phyloP scores from a whole-genome alignment of 2,797 vertebrate genomes.

The Antrozous pallidus region DNA sequence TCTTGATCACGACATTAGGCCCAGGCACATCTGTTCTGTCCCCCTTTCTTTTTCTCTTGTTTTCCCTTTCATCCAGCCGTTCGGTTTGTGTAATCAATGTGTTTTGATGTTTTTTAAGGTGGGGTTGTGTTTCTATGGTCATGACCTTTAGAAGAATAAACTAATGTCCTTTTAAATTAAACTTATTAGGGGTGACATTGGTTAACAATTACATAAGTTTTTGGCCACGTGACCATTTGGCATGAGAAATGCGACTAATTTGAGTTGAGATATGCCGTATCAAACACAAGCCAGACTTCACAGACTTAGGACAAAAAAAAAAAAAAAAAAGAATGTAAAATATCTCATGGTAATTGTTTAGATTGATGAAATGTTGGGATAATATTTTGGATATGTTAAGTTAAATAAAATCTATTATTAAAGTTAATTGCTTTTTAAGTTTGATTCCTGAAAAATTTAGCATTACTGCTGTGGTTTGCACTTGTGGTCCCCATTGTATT shows the following conservation, averaged over 20 bases:
- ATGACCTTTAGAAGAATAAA: neutral
- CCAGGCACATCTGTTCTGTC: neutral
- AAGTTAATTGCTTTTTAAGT: neutral
- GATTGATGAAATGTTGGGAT: neutral
- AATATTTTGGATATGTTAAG: neutral
- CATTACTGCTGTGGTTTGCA: neutral
- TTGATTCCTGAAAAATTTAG: neutral
- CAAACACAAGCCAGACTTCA: neutral
- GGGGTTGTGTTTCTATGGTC: neutral
- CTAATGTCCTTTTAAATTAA: too few species aligned
- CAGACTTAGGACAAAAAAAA: neutral
- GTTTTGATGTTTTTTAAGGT: neutral
- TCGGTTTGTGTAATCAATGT: neutral
- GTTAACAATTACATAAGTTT: too few species aligned
- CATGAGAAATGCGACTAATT: neutral
- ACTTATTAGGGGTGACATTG: too few species aligned
- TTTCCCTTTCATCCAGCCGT: neutral
- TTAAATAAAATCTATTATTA: neutral
- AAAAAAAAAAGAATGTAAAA: neutral
- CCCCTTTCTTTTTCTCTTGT: neutral
- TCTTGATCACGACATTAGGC: neutral
- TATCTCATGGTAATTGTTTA: neutral
- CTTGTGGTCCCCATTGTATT: neutral
- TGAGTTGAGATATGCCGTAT: neutral
- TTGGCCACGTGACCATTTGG: neutral